Conservation (phyloP, 2,797 vertebrate species). For the Sciurus carolinensis region DNA sequence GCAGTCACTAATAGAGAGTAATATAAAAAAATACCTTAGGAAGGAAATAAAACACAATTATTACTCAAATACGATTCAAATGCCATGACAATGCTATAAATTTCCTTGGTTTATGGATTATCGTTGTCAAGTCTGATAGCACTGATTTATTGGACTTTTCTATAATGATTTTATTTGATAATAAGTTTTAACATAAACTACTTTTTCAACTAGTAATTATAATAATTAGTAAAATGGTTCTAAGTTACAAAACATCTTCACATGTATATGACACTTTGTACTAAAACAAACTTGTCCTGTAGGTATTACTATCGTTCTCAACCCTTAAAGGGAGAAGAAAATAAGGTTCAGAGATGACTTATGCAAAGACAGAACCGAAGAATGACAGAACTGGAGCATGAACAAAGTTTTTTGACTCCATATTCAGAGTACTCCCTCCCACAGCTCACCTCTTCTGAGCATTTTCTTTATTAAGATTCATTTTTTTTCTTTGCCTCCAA, state of each 20-base stretch:
- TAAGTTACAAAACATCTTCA: neutral
- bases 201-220: neutral
- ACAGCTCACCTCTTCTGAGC: neutral
- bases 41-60: constrained; percentile 8
- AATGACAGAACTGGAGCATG: neutral
- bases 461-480: neutral
- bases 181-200: neutral
- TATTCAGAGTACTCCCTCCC: neutral
- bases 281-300: neutral
- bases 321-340: neutral
- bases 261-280: neutral
- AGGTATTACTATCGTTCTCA: neutral
- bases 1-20: neutral
- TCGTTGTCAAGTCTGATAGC: neutral
- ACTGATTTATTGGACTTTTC: neutral
- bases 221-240: neutral
- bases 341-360: neutral
- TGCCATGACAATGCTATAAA: neutral
- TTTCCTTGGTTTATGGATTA: neutral
- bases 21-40: neutral
- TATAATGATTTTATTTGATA: neutral
- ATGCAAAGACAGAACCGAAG: neutral
- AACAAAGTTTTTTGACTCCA: neutral
- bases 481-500: neutral
- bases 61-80: neutral